Conservation (phyloP, 1,140 invertebrate genomes). For the Trichoplusia ni region DNA sequence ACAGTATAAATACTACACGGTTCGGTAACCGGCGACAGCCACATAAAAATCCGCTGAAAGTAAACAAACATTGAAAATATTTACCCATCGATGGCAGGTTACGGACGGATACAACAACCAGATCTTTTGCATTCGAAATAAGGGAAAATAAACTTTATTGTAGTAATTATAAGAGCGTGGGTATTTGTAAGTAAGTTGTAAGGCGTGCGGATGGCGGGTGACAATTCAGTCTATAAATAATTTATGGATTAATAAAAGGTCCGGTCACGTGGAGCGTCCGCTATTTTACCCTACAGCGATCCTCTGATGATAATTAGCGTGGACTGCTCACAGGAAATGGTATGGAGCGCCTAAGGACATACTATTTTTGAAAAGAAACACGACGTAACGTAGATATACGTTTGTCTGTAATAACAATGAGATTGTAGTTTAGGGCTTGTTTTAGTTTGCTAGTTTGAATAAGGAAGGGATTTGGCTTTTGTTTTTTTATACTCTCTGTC, state of each 20-base stretch:
- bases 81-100: slow-evolving; percentile 19
- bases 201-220: slow-evolving; percentile 38
- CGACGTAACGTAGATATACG: too few relatives aligned
- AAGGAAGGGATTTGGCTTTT: too few relatives aligned
- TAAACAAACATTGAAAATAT: slow-evolving; percentile 43
- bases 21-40: slow-evolving; percentile 28
- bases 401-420: too few relatives aligned
- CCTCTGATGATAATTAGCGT: slow-evolving; percentile 38
- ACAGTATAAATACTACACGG: slow-evolving; percentile 22
- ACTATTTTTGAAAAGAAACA: background rate
- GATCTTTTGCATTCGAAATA: background rate
- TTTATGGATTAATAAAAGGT: slow-evolving; percentile 44
- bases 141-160: slow-evolving; percentile 6
- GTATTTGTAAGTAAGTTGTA: background rate
- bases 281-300: slow-evolving; percentile 37
- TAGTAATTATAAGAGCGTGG: background rate
- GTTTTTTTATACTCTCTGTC: too few relatives aligned
- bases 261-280: slow-evolving; percentile 43
- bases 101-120: slow-evolving; percentile 14
- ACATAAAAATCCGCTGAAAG: slow-evolving; percentile 28
- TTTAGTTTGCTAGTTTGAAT: too few relatives aligned
- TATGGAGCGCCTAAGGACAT: slow-evolving; percentile 12
- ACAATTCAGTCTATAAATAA: slow-evolving; percentile 48
- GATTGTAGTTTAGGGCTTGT: background rate
- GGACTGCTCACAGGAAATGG: slow-evolving; percentile 16